Evolutionary conservation across 1,140 invertebrate species (phyloP).

Genomic region (Riptortus pedestris): DNA sequence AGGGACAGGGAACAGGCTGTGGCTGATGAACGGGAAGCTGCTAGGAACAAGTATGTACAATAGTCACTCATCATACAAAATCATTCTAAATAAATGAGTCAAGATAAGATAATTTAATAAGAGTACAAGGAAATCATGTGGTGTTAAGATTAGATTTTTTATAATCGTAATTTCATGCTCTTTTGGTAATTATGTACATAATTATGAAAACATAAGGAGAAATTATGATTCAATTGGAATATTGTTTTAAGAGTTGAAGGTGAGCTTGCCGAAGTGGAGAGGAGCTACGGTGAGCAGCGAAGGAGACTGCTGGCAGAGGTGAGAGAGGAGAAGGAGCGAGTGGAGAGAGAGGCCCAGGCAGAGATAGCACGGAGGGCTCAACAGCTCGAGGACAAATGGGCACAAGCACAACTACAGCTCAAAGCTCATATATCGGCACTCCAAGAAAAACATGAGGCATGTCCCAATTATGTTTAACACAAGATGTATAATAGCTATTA

Average conservation of each 20-base stretch:
- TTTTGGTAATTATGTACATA: neutral
- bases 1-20: slow-evolving; percentile 42
- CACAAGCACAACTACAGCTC: slow-evolving; percentile 20
- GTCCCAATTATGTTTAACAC: too few species aligned
- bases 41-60: slow-evolving; percentile 30
- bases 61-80: too few species aligned
- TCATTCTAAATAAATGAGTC: neutral
- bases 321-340: slow-evolving; percentile 39
- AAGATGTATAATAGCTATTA: too few species aligned
- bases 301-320: slow-evolving; percentile 42
- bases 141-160: too few species aligned
- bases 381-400: slow-evolving; percentile 29
- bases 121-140: too few species aligned
- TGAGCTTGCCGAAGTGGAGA: slow-evolving; percentile 44
- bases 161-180: neutral
- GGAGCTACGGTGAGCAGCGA: slow-evolving; percentile 43
- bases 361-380: slow-evolving; percentile 27
- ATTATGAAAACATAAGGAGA: too few species aligned
- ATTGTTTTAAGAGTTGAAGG: slow-evolving; percentile 47
- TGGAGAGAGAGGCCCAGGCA: slow-evolving; percentile 35
- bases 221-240: too few species aligned
- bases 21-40: slow-evolving; percentile 39
- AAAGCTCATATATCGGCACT: slow-evolving; percentile 20
- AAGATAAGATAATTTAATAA: neutral
- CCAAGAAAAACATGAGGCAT: slow-evolving; percentile 28